A percentile compares a stretch with the other conserved stretches of the same genome.
Conservation (phyloP, 2,888 invertebrate species). For the Timema podura region DNA sequence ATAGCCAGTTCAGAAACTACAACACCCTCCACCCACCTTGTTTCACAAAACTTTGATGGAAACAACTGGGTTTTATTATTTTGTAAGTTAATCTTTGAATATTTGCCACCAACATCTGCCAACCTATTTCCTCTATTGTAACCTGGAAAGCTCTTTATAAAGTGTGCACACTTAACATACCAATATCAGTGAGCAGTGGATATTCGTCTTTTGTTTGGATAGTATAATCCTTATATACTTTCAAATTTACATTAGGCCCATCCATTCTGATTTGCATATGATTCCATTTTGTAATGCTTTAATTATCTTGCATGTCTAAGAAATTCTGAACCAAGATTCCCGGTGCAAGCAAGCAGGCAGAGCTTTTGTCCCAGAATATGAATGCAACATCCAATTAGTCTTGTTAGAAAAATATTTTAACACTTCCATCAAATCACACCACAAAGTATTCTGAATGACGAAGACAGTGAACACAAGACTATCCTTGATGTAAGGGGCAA, state of each 20-base stretch:
- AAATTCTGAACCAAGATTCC: too few species aligned
- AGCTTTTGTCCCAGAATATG: too few species aligned
- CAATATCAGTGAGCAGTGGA: constrained; percentile 9
- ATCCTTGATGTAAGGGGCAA: too few species aligned
- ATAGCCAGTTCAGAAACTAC: constrained; percentile 1
- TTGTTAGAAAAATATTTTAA: too few species aligned
- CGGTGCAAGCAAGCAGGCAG: too few species aligned
- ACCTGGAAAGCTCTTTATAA: neutral
- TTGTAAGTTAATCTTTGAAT: constrained; percentile 1
- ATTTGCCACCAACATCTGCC: constrained; percentile 7
- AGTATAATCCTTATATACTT: constrained; percentile 8
- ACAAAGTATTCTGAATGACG: too few species aligned
- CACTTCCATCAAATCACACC: too few species aligned
- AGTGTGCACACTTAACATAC: neutral
- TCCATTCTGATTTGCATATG: constrained; percentile 1
- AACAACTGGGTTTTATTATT: constrained; percentile 6
- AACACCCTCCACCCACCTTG: constrained; percentile 10
- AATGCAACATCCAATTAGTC: too few species aligned
- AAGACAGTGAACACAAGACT: too few species aligned
- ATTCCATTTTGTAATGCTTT: constrained; percentile 5
- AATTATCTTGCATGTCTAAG: neutral
- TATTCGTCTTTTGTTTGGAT: neutral
- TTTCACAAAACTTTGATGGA: neutral
- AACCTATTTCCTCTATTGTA: constrained; percentile 9
- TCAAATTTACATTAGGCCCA: constrained; percentile 10